phyloP scores from a whole-genome alignment of 2,888 invertebrate genomes.

The Nysson spinosus region DNA sequence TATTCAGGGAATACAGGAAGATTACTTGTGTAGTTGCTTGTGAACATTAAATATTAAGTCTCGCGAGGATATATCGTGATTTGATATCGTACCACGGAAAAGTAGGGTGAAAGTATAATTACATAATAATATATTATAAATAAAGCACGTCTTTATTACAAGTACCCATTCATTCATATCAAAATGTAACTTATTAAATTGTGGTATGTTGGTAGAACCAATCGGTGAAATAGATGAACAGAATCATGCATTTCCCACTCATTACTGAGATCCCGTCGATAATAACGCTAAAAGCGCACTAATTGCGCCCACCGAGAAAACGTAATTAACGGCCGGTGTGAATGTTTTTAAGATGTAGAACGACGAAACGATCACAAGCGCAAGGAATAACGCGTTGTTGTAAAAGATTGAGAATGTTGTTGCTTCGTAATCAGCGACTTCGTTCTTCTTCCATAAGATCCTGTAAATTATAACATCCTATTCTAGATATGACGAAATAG shows the following conservation, averaged over 20 bases:
- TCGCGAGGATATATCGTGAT: no score
- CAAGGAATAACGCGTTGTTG: slow-evolving; percentile 97
- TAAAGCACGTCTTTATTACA: slow-evolving; percentile 55
- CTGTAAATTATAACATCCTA: slow-evolving; percentile 78
- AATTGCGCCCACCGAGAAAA: slow-evolving; percentile 92
- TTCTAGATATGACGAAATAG: no score
- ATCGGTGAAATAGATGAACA: slow-evolving; percentile 30
- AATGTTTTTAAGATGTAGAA: slow-evolving; percentile 95
- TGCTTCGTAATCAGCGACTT: slow-evolving; percentile 99
- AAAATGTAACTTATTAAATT: slow-evolving; percentile 57
- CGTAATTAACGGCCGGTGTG: slow-evolving; percentile 95
- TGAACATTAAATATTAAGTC: no score
- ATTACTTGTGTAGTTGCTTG: no score
- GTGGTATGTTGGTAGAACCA: slow-evolving; percentile 46
- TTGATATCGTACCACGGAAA: no score
- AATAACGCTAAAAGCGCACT: slow-evolving; percentile 95
- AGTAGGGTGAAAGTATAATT: no score
- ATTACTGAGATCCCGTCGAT: slow-evolving; percentile 92
- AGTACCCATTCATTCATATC: slow-evolving; percentile 58
- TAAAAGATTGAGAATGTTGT: slow-evolving; percentile 99
- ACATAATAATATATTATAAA: slow-evolving; percentile 59
- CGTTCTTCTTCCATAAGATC: slow-evolving; percentile 99
- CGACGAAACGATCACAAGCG: slow-evolving; percentile 94
- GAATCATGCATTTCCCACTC: not conserved
- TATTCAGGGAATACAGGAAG: no score